Percentiles rank a stretch among this genome's conserved stretches.
Conservation (phyloP, 1,140 invertebrate species). For the Nautilus pompilius region DNA sequence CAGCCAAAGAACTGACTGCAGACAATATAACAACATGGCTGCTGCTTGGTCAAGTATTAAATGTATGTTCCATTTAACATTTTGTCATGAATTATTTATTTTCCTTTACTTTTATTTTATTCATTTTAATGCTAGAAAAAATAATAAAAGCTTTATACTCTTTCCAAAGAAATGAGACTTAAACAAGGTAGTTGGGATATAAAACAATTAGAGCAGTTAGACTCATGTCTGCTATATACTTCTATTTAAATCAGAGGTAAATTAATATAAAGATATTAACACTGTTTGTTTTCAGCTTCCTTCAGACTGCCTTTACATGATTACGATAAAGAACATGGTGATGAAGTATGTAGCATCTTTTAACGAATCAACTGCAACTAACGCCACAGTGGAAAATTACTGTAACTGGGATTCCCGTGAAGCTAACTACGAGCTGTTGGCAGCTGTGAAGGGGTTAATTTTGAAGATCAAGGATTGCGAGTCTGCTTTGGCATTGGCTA, state of each 20-base stretch:
- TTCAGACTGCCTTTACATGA: slow-evolving; percentile 32
- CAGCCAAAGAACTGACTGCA: slow-evolving; percentile 38
- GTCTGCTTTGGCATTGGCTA: slow-evolving; percentile 32
- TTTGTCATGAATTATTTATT: not conserved
- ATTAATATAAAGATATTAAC: too few species aligned
- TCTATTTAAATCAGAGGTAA: too few species aligned
- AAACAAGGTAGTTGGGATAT: too few species aligned
- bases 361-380: not conserved
- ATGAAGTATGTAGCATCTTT: slow-evolving; percentile 14
- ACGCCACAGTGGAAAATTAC: slow-evolving; percentile 9
- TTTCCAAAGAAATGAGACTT: too few species aligned
- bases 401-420: slow-evolving; percentile 37
- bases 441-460: slow-evolving; percentile 22
- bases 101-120: not conserved
- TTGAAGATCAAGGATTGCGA: slow-evolving; percentile 29
- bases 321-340: slow-evolving; percentile 39
- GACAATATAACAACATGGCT: slow-evolving; percentile 34
- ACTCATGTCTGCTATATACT: too few species aligned
- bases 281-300: slow-evolving; percentile 22
- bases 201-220: too few species aligned
- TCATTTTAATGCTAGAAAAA: too few species aligned
- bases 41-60: slow-evolving; percentile 25
- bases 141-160: too few species aligned
- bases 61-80: slow-evolving; percentile 19
- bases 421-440: slow-evolving; percentile 22